phyloP scores from a whole-genome alignment of 2,888 invertebrate genomes.

The Cheiracanthium punctorium region DNA sequence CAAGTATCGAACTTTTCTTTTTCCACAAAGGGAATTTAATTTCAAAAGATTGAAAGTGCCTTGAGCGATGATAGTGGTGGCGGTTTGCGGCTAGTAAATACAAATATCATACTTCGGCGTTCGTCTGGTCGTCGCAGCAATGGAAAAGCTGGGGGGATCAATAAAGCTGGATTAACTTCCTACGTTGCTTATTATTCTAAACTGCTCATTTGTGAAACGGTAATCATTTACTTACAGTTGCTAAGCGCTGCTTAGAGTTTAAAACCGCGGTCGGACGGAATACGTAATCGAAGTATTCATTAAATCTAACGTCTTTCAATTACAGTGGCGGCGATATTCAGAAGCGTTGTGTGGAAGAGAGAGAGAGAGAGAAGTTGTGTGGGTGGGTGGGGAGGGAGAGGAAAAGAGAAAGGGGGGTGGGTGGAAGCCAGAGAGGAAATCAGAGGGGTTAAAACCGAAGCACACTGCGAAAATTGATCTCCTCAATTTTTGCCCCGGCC shows the following conservation, averaged over 20 bases:
- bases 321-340: constrained; percentile 67
- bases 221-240: constrained; percentile 69
- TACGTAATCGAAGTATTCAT: constrained; percentile 70
- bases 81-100: constrained; percentile 21
- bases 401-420: background rate
- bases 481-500: constrained; percentile 65
- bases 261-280: constrained; percentile 53
- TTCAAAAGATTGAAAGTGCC: constrained; percentile 15
- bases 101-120: constrained; percentile 38
- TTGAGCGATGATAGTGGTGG: constrained; percentile 15
- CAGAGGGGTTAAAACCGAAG: constrained; percentile 54
- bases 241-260: constrained; percentile 53
- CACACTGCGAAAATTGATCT: constrained; percentile 65
- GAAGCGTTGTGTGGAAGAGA: constrained; percentile 12
- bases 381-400: background rate
- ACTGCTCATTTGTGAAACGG: constrained; percentile 69
- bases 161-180: constrained; percentile 66
- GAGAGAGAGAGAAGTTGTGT: too few relatives aligned
- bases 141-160: constrained; percentile 31
- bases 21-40: constrained; percentile 14
- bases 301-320: constrained; percentile 69
- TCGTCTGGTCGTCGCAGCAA: too few relatives aligned
- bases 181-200: constrained; percentile 66
- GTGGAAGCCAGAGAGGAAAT: background rate
- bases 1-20: background rate